Evolutionary conservation across 2,888 invertebrate species (phyloP).

Genomic region (Adela reaumurella): DNA sequence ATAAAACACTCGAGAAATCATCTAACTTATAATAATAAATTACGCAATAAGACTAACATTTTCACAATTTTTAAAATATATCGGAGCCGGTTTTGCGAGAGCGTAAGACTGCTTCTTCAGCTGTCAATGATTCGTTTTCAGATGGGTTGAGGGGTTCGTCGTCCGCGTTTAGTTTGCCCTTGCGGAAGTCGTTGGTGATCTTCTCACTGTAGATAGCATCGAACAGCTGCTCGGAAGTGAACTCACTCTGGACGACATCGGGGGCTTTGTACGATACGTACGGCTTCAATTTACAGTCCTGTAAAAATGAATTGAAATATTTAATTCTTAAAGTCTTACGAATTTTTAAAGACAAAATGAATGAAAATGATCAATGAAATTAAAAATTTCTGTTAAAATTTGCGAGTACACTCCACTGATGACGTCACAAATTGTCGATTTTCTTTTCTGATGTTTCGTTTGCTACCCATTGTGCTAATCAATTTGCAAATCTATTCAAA

Average conservation of each 20-base stretch:
- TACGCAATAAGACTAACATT: constrained; percentile 5
- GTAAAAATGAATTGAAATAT: background rate
- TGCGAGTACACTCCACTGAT: too few species aligned
- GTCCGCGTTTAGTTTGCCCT: constrained; percentile 64
- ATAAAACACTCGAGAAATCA: constrained; percentile 1
- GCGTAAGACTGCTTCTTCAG: constrained; percentile 66
- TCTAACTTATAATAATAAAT: background rate
- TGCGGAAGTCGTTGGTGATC: constrained; percentile 70
- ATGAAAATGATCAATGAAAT: too few species aligned
- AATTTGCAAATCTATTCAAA: too few species aligned
- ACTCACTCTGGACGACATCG: constrained; percentile 74
- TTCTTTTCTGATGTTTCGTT: too few species aligned
- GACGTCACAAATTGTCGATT: too few species aligned
- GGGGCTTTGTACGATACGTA: constrained; percentile 87
- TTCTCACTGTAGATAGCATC: constrained; percentile 76
- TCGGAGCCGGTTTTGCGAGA: constrained; percentile 80
- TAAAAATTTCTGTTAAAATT: too few species aligned
- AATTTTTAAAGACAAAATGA: too few species aligned
- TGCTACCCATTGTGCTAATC: too few species aligned
- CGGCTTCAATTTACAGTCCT: constrained; percentile 78
- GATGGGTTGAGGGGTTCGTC: constrained; percentile 71
- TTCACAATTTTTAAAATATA: constrained; percentile 54
- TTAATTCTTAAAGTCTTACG: too few species aligned
- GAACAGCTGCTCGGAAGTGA: constrained; percentile 80
- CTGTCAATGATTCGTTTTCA: constrained; percentile 63